Percentiles rank a stretch among this genome's conserved stretches.
These are phyloP conservation scores for Leucoma salicis DNA, from an alignment of 2,888 invertebrate species.

Conservation along the genomic window DNA sequence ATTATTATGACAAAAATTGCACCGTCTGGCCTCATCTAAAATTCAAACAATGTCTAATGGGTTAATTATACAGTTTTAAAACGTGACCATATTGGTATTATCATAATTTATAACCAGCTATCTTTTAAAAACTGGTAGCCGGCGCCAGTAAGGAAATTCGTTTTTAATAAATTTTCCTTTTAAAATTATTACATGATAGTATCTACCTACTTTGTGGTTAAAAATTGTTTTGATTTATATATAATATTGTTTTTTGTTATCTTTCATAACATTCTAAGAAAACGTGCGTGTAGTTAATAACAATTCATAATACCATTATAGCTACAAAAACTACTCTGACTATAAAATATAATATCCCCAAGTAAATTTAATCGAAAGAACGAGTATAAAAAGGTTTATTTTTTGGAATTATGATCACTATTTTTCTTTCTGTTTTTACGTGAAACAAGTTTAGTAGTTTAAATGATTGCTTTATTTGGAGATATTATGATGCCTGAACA, in stretches of 20 bases:
- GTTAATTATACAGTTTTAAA: conserved; percentile 7
- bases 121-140: conserved; percentile 25
- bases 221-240: too few relatives aligned
- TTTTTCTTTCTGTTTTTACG: conserved; percentile 2
- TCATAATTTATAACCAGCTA: conserved; percentile 9
- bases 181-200: not conserved
- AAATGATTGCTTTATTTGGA: conserved; percentile 8
- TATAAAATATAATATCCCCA: too few relatives aligned
- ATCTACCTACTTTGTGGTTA: too few relatives aligned
- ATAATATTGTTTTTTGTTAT: too few relatives aligned
- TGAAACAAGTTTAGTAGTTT: conserved; percentile 1
- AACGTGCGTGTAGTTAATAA: too few relatives aligned
- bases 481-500: not conserved
- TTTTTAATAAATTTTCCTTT: conserved; percentile 15
- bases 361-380: too few relatives aligned
- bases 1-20: not conserved
- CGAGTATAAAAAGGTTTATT: too few relatives aligned
- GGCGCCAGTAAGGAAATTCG: conserved; percentile 30
- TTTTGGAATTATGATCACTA: not conserved
- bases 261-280: too few relatives aligned
- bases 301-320: too few relatives aligned
- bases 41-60: conserved; percentile 11
- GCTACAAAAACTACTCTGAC: too few relatives aligned
- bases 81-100: not conserved
- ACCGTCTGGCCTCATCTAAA: not conserved